phyloP scores from a whole-genome alignment of 2,113 vertebrate genomes.

The Glaucomys volans region DNA sequence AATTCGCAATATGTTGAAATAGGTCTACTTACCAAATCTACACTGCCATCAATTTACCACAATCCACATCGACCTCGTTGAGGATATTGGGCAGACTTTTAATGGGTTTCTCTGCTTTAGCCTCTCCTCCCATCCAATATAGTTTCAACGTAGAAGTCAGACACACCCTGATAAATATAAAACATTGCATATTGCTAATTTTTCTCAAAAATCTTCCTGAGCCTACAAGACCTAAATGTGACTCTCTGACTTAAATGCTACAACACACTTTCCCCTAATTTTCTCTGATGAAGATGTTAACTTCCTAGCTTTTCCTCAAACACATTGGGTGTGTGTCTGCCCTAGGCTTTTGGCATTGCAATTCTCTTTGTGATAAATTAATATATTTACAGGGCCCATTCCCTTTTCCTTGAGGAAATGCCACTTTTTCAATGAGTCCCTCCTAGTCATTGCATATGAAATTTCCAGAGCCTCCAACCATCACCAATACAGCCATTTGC shows the following conservation, averaged over 20 bases:
- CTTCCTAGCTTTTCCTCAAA: background rate
- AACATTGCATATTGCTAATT: background rate
- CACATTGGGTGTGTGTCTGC: background rate
- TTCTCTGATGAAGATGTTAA: background rate
- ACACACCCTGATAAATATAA: background rate
- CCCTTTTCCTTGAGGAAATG: background rate
- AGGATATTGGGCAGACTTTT: background rate
- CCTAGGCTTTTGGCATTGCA: background rate
- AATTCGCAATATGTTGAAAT: constrained; percentile 7
- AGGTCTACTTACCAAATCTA: background rate
- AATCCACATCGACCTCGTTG: background rate
- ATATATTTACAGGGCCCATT: background rate
- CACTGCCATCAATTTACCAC: background rate
- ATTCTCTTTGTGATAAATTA: background rate
- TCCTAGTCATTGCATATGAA: constrained; percentile 4
- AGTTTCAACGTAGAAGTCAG: background rate
- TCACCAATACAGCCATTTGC: background rate
- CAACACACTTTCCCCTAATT: background rate
- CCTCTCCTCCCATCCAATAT: background rate
- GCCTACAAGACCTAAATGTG: background rate
- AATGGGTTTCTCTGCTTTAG: background rate
- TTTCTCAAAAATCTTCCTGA: background rate
- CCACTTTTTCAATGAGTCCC: background rate
- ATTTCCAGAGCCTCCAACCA: background rate
- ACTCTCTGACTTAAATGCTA: background rate